phyloP scores from a whole-genome alignment of 2,888 invertebrate genomes.

The Reticulitermes lucifugus region DNA sequence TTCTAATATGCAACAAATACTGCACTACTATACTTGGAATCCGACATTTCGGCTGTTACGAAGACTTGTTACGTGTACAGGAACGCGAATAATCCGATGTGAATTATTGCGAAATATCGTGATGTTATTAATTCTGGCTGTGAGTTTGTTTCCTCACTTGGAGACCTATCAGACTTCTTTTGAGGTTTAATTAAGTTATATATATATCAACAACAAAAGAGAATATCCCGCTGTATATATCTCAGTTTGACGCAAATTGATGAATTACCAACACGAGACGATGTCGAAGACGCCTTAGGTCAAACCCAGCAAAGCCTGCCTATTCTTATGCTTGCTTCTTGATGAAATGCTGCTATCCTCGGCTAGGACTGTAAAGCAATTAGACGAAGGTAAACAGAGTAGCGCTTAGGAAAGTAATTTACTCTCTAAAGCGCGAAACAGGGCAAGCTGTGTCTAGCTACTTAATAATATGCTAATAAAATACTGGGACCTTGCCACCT shows the following conservation, averaged over 20 bases:
- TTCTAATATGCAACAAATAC: too few relatives aligned
- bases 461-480: conserved; percentile 2
- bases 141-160: too few relatives aligned
- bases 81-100: too few relatives aligned
- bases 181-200: too few relatives aligned
- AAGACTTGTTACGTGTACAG: too few relatives aligned
- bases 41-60: too few relatives aligned
- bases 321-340: neutral
- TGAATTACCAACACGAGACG: neutral
- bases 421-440: too few relatives aligned
- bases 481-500: neutral
- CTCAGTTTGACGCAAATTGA: neutral
- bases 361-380: neutral
- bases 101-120: too few relatives aligned
- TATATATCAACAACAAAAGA: too few relatives aligned
- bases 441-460: neutral
- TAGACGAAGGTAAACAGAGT: neutral
- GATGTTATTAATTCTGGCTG: too few relatives aligned
- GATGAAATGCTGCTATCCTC: neutral
- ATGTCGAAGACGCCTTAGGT: neutral
- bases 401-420: conserved; percentile 3
- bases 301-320: neutral
- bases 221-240: neutral
- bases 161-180: too few relatives aligned
- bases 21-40: too few relatives aligned